These are phyloP conservation scores for Rousettus madagascariensis DNA, from an alignment of 2,797 vertebrate genomes.

Conservation along the genomic window DNA sequence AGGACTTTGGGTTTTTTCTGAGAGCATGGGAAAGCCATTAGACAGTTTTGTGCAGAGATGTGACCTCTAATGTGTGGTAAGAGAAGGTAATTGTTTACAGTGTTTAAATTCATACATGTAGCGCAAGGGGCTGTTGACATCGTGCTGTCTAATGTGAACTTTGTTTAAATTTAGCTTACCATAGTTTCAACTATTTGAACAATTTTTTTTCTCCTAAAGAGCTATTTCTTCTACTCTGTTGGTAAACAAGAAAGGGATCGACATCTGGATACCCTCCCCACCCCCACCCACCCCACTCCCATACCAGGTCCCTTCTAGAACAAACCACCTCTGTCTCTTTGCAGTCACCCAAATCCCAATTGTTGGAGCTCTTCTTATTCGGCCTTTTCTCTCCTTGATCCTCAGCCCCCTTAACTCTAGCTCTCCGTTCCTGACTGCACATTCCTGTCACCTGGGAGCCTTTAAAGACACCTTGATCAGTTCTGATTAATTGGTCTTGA, in stretches of 20 bases:
- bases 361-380: not conserved
- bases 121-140: rapidly evolving
- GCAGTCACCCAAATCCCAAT: not conserved
- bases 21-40: not conserved
- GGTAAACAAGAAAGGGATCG: not conserved
- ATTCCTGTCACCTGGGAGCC: not conserved
- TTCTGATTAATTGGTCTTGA: not conserved
- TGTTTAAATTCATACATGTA: not conserved
- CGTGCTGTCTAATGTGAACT: not conserved
- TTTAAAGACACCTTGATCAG: not conserved
- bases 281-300: too few relatives aligned
- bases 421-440: not conserved
- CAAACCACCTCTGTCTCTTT: not conserved
- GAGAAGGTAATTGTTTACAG: not conserved
- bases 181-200: not conserved
- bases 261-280: not conserved
- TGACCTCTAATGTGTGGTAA: not conserved
- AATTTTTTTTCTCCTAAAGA: not conserved
- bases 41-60: not conserved
- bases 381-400: not conserved
- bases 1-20: not conserved
- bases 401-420: not conserved
- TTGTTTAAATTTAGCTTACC: not conserved
- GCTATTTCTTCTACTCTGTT: not conserved
- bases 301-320: not conserved